Evolutionary conservation across 2,797 vertebrate species (phyloP), one percentile per base, ranked within the genome.

Genomic region (Xenentodon cancila): DNA sequence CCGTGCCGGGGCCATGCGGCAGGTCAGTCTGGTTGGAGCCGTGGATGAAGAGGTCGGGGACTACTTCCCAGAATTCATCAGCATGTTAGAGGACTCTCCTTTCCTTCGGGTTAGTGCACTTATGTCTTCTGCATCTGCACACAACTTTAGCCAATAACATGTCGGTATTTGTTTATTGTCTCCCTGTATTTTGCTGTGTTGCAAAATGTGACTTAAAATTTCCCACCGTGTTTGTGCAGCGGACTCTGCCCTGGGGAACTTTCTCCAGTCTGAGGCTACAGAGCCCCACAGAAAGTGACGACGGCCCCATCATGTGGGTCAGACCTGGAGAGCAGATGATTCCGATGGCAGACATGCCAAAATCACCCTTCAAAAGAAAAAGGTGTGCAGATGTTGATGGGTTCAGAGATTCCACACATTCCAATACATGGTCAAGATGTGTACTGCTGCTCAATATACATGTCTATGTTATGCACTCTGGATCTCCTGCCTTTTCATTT

Each of bases 241-340:
- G 95, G 83, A 99, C 97, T 71, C 91, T 99, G 85, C 97, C 97
- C 4, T 99, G 97, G 97, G 97, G 97, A 71, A 97, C 95, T 3
- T 94, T 97, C 77, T 99, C 97, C 88, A 99, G 96, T 88, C 93
- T 99, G 90, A 94, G 94, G 84, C 92, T 99, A 82, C 95, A 95
- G 82, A 96, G 94, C 87, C 97, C 96, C 68, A 98, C 94, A 43
- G 97, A 99, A 68, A 99, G 97, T 44, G 97, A 99, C 77, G 97
- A 99, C 62, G 97, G 97, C 73, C 97, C 97, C 81, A 99, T 99
- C 82, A 97, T 99, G 97, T 99, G 97, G 97, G 97, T 99, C 82
- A 93, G 97, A 66, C 97, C 97, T 0, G 97, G 97, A 87, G 97
- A 99, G 58, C 97, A 99, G 90, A 98, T 99, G 97, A 99, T 99